Percentiles rank a stretch among this genome's conserved stretches.
These are phyloP conservation scores for Saturnia pavonia DNA, from an alignment of 2,888 invertebrate genomes.

Conservation along the genomic window DNA sequence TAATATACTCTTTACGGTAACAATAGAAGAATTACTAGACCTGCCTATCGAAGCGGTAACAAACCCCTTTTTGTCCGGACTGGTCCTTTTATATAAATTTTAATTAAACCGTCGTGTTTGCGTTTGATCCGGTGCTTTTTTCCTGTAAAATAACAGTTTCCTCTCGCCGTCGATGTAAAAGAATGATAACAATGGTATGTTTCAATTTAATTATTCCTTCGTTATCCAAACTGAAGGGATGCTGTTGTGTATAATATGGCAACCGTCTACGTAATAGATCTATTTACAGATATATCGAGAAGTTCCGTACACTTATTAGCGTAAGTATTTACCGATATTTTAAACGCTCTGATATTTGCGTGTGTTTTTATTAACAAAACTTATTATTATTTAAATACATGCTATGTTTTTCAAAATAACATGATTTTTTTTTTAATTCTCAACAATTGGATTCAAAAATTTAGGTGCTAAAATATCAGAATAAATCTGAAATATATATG, in stretches of 20 bases:
- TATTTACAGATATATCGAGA: background rate
- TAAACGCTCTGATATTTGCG: too few species aligned
- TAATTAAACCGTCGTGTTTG: constrained; percentile 32
- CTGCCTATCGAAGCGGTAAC: constrained; percentile 17
- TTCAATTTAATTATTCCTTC: constrained; percentile 42
- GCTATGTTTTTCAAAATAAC: too few species aligned
- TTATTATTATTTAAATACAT: too few species aligned
- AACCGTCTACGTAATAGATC: background rate
- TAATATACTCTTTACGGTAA: background rate
- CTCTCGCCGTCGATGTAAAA: constrained; percentile 32
- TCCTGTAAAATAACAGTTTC: constrained; percentile 31
- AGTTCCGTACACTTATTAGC: background rate
- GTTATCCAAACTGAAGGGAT: constrained; percentile 18
- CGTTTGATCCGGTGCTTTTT: constrained; percentile 30
- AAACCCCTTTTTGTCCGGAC: constrained; percentile 20
- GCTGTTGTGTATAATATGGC: background rate
- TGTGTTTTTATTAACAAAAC: too few species aligned
- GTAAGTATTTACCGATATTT: background rate
- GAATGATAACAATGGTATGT: constrained; percentile 39
- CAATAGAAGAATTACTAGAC: constrained; percentile 9
- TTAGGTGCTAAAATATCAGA: too few species aligned
- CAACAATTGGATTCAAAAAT: too few species aligned
- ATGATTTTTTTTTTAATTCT: too few species aligned
- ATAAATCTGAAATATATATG: too few species aligned
- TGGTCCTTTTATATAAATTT: constrained; percentile 31